Conservation (phyloP, 2,113 vertebrate genomes). For the Elephantulus edwardii region DNA sequence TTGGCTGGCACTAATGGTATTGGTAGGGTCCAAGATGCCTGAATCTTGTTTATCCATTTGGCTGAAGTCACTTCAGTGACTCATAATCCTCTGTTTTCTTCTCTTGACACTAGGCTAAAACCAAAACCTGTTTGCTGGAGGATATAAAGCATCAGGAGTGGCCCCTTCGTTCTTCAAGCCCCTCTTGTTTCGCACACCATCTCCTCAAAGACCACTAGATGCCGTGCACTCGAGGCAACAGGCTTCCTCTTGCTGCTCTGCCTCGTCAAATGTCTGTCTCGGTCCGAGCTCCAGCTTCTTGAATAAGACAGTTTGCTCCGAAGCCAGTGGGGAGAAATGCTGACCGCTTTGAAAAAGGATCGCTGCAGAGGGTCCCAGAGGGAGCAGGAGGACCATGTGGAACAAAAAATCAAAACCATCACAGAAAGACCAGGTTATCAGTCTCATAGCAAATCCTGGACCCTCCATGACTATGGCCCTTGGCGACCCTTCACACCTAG, state of each 20-base stretch:
- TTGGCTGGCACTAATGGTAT: neutral
- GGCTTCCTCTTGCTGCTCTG: neutral
- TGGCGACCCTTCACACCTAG: too few species aligned
- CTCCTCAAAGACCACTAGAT: neutral
- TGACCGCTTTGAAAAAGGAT: too few species aligned
- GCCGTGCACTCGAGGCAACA: too few species aligned
- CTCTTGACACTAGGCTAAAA: neutral
- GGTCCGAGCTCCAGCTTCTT: conserved; percentile 7
- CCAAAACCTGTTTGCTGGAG: neutral
- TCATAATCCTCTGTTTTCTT: neutral
- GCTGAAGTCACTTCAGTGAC: neutral
- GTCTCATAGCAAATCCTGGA: too few species aligned
- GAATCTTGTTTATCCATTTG: neutral
- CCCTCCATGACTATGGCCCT: too few species aligned
- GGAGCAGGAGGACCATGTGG: too few species aligned
- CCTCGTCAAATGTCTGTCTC: fast-evolving
- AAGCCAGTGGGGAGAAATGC: too few species aligned
- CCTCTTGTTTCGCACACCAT: neutral
- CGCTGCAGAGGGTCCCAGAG: too few species aligned
- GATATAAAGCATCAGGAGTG: fast-evolving
- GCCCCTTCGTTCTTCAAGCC: neutral
- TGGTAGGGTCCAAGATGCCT: neutral
- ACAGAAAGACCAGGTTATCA: too few species aligned
- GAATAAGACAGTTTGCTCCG: too few species aligned
- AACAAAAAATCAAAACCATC: too few species aligned